Evolutionary conservation across 2,113 vertebrate genomes (phyloP), one percentile per base, ranked within the genome.

Genomic region (Rhinichthys klamathensis): DNA sequence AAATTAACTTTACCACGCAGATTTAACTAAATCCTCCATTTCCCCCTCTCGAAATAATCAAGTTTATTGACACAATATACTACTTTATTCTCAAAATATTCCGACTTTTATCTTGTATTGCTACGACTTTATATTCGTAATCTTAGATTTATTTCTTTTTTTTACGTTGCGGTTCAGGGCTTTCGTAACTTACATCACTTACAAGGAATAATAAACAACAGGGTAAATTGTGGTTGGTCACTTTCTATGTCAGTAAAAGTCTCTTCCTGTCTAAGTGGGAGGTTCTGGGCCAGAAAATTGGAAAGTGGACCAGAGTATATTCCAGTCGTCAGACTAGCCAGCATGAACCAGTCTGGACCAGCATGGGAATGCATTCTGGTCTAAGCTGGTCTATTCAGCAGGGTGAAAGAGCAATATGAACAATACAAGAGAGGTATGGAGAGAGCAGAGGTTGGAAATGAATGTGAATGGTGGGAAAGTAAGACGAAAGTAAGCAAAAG

Each of bases 341-440:
- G 25, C 30, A 15, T 76, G 27, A 16, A 81, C 15, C 79, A 2
- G 46, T 54, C 25, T 54, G 27, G 18, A 69, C 15, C 79, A 67
- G 60, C 61, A 69, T 58, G 49, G 23, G 30, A 73, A 72, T 6
- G 56, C 21, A 72, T 41, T 72, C 30, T 72, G 30, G 30, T 51
- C 4, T 46, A 81, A 67, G 60, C 61, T n/a, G n/a, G 35, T 54
- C 63, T 70, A 70, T 83, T 91, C 89, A 86, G 65, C 16, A 2
- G 41, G 18, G 73, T 84, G 35, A 60, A 49, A 84, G 83, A 49
- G 27, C 49, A 41, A 58, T 21, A 80, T 44, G 56, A 58, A 76
- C 61, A 54, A 49, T 67, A 35, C 38, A 51, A 76, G 72, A 27
- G 73, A 69, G 18, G 74, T 51, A 74, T 75, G 61, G 61, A 86